Conservation (phyloP, 2,888 invertebrate genomes). For the Callyntrura sp. region DNA sequence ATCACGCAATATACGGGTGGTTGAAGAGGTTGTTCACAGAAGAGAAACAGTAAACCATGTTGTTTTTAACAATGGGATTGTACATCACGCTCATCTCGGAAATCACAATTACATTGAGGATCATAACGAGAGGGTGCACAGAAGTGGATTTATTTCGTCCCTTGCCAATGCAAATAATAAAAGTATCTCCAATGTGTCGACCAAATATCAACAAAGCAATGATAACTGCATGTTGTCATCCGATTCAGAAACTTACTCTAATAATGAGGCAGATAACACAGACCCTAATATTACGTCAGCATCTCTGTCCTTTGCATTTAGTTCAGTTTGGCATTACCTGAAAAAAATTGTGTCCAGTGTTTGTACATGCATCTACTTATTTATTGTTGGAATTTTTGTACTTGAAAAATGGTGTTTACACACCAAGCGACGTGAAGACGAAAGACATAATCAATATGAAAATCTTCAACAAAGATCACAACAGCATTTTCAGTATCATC, state of each 20-base stretch:
- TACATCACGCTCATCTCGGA: not conserved
- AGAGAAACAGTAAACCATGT: not conserved
- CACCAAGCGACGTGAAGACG: not conserved
- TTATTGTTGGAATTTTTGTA: constrained; percentile 49
- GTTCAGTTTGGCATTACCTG: not conserved
- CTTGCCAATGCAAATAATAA: not conserved
- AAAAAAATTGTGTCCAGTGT: constrained; percentile 3
- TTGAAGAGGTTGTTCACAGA: not conserved
- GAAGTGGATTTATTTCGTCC: constrained; percentile 1
- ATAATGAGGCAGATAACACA: not conserved
- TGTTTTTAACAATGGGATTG: not conserved
- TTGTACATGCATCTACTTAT: constrained; percentile 50
- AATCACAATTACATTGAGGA: not conserved
- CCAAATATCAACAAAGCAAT: not conserved
- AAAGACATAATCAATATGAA: not conserved
- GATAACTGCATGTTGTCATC: constrained; percentile 22
- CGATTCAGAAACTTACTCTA: constrained; percentile 40
- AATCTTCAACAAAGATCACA: not conserved
- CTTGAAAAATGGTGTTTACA: constrained; percentile 67
- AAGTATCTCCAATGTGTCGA: not conserved
- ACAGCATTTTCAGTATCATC: constrained; percentile 2
- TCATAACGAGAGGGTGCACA: not conserved
- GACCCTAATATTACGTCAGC: not conserved
- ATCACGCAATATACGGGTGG: not conserved
- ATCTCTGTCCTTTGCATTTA: constrained; percentile 1